These are phyloP conservation scores for Calidris pygmaea DNA, from an alignment of 2,113 vertebrate species.

Conservation along the genomic window DNA sequence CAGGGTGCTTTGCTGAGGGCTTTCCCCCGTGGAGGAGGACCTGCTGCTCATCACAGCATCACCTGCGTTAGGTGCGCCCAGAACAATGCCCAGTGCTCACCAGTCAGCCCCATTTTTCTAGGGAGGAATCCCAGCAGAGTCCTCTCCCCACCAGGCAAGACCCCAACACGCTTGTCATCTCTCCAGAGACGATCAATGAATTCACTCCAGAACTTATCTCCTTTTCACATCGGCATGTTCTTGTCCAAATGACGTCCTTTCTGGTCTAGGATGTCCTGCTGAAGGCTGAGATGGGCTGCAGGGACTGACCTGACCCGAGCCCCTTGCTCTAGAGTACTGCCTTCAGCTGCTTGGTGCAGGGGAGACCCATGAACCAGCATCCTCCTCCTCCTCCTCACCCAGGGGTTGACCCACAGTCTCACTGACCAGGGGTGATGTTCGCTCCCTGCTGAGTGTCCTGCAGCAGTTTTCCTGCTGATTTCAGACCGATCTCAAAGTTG, in stretches of 20 bases:
- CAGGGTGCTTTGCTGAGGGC: neutral
- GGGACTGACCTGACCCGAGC: neutral
- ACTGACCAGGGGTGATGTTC: neutral
- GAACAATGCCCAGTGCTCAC: neutral
- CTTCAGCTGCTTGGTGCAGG: neutral
- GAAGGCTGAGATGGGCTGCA: neutral
- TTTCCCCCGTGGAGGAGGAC: neutral
- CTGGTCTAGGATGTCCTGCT: neutral
- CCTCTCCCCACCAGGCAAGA: neutral
- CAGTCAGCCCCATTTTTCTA: too few species aligned
- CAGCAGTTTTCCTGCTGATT: neutral
- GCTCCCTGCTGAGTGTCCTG: neutral
- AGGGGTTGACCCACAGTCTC: too few species aligned
- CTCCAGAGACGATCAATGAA: neutral
- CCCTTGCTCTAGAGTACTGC: neutral
- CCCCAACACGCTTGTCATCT: neutral
- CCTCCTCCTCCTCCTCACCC: neutral
- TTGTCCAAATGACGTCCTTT: neutral
- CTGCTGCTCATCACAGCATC: neutral
- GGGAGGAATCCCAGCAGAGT: neutral
- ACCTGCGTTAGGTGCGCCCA: neutral
- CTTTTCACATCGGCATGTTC: neutral
- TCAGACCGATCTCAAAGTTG: neutral
- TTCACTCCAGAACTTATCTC: neutral
- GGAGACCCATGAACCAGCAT: neutral